Evolutionary conservation across 2,888 invertebrate genomes (phyloP).

Genomic region (Sialis lutaria): DNA sequence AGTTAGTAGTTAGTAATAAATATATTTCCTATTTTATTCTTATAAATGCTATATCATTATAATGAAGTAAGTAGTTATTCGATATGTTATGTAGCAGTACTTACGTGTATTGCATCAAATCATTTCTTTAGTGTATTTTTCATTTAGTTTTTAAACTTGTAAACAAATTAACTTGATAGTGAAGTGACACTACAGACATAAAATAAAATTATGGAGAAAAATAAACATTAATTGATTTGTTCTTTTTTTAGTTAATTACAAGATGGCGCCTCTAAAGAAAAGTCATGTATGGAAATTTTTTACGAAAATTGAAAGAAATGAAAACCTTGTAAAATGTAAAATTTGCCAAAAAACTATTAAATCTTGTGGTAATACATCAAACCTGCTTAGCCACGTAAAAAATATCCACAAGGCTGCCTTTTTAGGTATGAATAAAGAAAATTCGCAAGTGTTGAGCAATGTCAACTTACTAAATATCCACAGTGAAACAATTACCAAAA

Average conservation of each 20-base stretch:
- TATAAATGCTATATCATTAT: background rate
- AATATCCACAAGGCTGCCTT: background rate
- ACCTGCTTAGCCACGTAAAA: background rate
- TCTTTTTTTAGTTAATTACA: background rate
- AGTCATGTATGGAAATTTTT: slow-evolving; percentile 1
- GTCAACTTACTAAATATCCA: background rate
- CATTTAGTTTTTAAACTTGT: too few species aligned
- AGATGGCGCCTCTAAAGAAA: slow-evolving; percentile 2
- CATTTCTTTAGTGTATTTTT: background rate
- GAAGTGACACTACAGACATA: too few species aligned
- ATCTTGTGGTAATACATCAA: background rate
- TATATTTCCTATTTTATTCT: background rate
- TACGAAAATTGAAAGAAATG: background rate
- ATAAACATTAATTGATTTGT: background rate
- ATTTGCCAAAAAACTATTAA: background rate
- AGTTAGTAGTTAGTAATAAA: background rate
- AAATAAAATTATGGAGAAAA: background rate
- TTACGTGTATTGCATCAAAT: background rate
- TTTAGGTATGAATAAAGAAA: too few species aligned
- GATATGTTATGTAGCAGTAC: background rate
- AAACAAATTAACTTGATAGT: too few species aligned
- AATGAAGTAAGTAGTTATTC: background rate
- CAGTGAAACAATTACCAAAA: background rate
- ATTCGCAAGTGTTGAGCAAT: background rate
- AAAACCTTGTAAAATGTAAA: background rate